Conservation (phyloP, 1,140 invertebrate genomes). For the Ceratoteleas bidentatus region DNA sequence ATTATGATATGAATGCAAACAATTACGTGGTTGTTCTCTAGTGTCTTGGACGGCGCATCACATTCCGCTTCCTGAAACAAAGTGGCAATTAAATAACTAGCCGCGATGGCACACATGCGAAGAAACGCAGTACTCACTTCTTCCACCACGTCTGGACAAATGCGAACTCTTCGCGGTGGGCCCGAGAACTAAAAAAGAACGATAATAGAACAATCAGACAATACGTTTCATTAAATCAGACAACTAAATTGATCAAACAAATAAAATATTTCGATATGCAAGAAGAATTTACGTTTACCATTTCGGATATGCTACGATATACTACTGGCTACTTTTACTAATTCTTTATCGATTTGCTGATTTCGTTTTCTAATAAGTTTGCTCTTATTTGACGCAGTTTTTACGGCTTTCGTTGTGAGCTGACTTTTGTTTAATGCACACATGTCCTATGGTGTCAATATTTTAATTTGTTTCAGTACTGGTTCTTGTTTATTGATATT, state of each 20-base stretch:
- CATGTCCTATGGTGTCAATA: slow-evolving; percentile 42
- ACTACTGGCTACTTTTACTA: slow-evolving; percentile 41
- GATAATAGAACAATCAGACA: neutral
- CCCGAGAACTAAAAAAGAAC: slow-evolving; percentile 33
- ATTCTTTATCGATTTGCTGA: slow-evolving; percentile 39
- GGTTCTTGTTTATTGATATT: too few species aligned
- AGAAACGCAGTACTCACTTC: slow-evolving; percentile 23
- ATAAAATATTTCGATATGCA: slow-evolving; percentile 6
- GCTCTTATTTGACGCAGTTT: slow-evolving; percentile 30
- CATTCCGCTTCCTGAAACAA: slow-evolving; percentile 32
- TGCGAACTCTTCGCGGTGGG: slow-evolving; percentile 44
- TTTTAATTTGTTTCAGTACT: slow-evolving; percentile 22
- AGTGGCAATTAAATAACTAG: slow-evolving; percentile 16
- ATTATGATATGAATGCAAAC: slow-evolving; percentile 1
- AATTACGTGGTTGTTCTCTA: slow-evolving; percentile 34
- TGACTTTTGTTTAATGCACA: slow-evolving; percentile 16
- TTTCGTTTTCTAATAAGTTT: slow-evolving; percentile 27
- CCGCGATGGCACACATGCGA: neutral
- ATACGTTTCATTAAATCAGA: neutral
- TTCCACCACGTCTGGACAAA: slow-evolving; percentile 32
- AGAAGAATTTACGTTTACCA: slow-evolving; percentile 33
- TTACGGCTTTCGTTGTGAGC: slow-evolving; percentile 31
- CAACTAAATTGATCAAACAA: slow-evolving; percentile 13
- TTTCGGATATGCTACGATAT: slow-evolving; percentile 25
- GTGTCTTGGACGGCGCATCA: neutral